These are phyloP conservation scores for Hippocampus comes DNA, from an alignment of 2,113 vertebrate species.

Conservation along the genomic window DNA sequence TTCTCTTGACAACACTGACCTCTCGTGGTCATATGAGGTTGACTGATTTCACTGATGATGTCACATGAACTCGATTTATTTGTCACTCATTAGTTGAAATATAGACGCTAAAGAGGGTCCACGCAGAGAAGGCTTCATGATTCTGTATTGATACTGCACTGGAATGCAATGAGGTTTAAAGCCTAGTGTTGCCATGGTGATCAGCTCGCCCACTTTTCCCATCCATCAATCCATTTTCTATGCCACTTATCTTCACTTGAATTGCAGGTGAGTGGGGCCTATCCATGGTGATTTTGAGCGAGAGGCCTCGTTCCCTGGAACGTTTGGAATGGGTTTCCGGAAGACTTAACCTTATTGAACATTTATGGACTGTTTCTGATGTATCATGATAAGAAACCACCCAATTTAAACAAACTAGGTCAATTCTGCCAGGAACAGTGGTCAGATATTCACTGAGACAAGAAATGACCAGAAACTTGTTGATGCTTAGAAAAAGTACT, in stretches of 20 bases:
- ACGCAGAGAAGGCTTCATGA: background rate
- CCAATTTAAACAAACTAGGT: background rate
- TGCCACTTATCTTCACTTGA: background rate
- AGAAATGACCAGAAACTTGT: background rate
- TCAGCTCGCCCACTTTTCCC: background rate
- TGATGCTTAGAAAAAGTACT: background rate
- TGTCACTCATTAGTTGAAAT: background rate
- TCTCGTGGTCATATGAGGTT: constrained; percentile 28
- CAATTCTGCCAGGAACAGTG: background rate
- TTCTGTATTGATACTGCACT: background rate
- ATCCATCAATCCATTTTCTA: background rate
- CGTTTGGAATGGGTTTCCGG: background rate
- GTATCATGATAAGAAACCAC: background rate
- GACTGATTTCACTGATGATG: background rate
- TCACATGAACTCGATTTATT: background rate
- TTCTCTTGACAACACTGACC: constrained; percentile 46
- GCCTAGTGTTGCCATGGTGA: background rate
- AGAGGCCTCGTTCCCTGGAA: background rate
- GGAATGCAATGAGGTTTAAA: background rate
- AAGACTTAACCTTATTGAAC: background rate
- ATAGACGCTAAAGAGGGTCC: background rate
- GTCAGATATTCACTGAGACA: background rate
- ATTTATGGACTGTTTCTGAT: background rate
- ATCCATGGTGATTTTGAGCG: background rate
- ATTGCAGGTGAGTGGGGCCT: background rate